A percentile compares a stretch with the other conserved stretches of the same genome.
Conservation (phyloP, 2,797 vertebrate genomes). For the Emys orbicularis region DNA sequence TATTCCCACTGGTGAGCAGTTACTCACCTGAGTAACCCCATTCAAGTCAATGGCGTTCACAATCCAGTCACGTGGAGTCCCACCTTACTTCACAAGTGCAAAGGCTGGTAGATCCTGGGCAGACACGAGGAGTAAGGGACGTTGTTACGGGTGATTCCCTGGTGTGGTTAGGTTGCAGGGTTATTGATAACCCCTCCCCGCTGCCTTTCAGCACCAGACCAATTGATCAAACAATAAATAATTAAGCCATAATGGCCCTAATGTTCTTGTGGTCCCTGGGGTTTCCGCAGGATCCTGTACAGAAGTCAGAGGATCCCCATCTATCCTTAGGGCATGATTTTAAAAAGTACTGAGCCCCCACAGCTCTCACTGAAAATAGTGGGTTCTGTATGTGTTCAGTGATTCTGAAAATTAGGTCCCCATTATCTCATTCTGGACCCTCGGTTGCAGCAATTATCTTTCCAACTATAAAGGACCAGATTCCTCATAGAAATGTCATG, state of each 20-base stretch:
- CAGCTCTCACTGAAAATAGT: neutral
- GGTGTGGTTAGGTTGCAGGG: neutral
- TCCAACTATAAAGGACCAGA: neutral
- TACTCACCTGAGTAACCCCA: neutral
- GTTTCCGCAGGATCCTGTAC: neutral
- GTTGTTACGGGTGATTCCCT: neutral
- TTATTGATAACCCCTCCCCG: neutral
- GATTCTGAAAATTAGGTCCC: neutral
- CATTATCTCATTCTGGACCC: neutral
- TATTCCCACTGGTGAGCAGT: neutral
- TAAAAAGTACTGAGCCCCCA: neutral
- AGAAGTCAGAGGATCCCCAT: neutral
- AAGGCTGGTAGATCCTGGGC: neutral
- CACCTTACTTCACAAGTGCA: neutral
- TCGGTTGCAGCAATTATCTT: neutral
- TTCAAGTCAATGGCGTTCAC: neutral
- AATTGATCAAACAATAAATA: neutral
- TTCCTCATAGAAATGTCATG: neutral
- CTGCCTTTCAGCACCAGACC: neutral
- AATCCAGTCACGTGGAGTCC: neutral
- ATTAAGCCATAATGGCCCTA: neutral
- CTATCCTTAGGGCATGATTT: neutral
- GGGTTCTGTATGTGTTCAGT: neutral
- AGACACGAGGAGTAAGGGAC: neutral
- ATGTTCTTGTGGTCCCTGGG: neutral